Conservation (phyloP, 2,888 invertebrate genomes). For the Auanema sp. region DNA sequence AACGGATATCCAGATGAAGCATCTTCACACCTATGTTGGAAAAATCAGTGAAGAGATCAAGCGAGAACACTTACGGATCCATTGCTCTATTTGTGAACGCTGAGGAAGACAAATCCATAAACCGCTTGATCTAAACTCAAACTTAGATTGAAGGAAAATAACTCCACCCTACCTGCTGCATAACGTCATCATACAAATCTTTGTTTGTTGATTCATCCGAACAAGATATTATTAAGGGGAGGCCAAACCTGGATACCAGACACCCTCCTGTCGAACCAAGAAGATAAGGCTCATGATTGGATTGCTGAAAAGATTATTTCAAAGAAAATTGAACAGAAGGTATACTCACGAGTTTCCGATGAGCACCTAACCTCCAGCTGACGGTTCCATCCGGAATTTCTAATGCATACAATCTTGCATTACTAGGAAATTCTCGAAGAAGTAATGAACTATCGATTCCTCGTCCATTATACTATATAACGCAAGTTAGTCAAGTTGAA, state of each 20-base stretch:
- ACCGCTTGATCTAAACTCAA: conserved; percentile 30
- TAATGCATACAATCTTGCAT: conserved; percentile 35
- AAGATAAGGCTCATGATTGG: conserved; percentile 46
- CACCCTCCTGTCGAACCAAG: conserved; percentile 47
- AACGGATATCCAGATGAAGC: conserved; percentile 90
- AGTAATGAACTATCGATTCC: conserved; percentile 9
- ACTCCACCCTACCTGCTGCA: conserved; percentile 55
- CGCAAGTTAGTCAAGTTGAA: background rate
- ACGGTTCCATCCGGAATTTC: conserved; percentile 27
- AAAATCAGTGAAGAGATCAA: background rate
- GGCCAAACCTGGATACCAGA: conserved; percentile 41
- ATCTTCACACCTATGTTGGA: conserved; percentile 79
- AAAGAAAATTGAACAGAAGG: background rate
- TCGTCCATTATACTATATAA: background rate
- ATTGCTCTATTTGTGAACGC: conserved; percentile 46
- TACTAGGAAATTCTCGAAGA: conserved; percentile 28
- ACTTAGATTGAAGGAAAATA: conserved; percentile 6
- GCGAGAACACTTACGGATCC: conserved; percentile 42
- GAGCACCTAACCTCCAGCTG: conserved; percentile 41
- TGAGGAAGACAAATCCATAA: conserved; percentile 36
- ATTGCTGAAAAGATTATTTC: conserved; percentile 27
- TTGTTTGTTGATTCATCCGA: conserved; percentile 28
- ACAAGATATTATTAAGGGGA: conserved; percentile 39
- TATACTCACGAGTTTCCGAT: conserved; percentile 37
- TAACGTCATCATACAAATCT: conserved; percentile 45